phyloP scores from a whole-genome alignment of 2,888 invertebrate genomes.

The Apeira syringaria region DNA sequence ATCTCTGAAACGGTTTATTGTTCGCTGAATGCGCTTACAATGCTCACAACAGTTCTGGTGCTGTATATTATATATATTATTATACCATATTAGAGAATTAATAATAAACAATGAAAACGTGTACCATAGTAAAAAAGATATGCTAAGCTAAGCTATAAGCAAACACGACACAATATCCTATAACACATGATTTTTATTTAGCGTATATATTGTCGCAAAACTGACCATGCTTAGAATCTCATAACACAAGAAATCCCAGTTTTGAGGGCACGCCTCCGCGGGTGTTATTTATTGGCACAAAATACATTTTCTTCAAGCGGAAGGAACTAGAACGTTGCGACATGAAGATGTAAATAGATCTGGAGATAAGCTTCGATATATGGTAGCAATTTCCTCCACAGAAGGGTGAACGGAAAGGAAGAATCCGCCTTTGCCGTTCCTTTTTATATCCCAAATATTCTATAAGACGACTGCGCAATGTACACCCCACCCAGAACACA shows the following conservation, averaged over 20 bases:
- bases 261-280: slow-evolving; percentile 17
- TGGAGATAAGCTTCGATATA: slow-evolving; percentile 72
- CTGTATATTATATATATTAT: no score
- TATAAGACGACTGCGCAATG: slow-evolving; percentile 19
- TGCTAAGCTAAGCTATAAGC: no score
- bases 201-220: slow-evolving; percentile 2
- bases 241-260: slow-evolving; percentile 38
- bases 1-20: no score
- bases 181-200: no score
- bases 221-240: slow-evolving; percentile 2
- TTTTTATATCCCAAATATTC: slow-evolving; percentile 58
- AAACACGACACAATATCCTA: no score
- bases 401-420: slow-evolving; percentile 66
- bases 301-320: slow-evolving; percentile 26
- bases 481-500: background rate
- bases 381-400: slow-evolving; percentile 69
- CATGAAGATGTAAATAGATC: slow-evolving; percentile 69
- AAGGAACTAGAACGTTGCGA: slow-evolving; percentile 49
- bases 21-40: no score
- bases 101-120: no score
- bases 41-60: no score
- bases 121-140: no score
- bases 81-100: no score
- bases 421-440: slow-evolving; percentile 52
- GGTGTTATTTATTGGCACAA: slow-evolving; percentile 19